Percentiles rank a stretch among this genome's conserved stretches.
Evolutionary conservation across 2,797 vertebrate genomes (phyloP).

Genomic region (Gobionotothen gibberifrons): DNA sequence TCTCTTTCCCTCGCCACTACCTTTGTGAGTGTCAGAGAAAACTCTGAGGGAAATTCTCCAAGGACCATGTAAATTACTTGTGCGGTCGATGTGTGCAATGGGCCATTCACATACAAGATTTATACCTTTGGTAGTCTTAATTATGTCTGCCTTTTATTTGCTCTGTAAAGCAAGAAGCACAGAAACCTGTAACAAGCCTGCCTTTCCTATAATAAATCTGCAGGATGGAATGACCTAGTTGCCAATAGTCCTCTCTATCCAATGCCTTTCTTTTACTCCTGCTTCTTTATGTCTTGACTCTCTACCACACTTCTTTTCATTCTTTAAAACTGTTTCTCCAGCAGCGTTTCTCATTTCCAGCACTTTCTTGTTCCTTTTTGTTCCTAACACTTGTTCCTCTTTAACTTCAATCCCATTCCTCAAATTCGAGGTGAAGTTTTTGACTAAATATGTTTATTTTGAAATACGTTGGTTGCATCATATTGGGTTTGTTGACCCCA

Average conservation of each 20-base stretch:
- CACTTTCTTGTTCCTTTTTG: background rate
- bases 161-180: constrained; percentile 81
- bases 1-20: constrained; percentile 40
- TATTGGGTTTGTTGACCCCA: constrained; percentile 12
- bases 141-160: constrained; percentile 83
- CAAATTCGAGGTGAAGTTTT: background rate
- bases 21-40: constrained; percentile 65
- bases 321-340: constrained; percentile 13
- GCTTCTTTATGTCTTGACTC: background rate
- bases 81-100: constrained; percentile 79
- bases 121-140: constrained; percentile 81
- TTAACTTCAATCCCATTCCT: constrained; percentile 6
- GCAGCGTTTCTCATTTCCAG: background rate
- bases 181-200: constrained; percentile 74
- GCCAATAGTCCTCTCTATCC: constrained; percentile 47
- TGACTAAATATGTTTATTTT: constrained; percentile 34
- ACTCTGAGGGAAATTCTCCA: constrained; percentile 70
- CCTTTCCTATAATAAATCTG: constrained; percentile 70
- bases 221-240: constrained; percentile 48
- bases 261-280: constrained; percentile 14
- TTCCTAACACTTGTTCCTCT: constrained; percentile 20
- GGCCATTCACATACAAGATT: constrained; percentile 81
- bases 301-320: background rate
- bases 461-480: constrained; percentile 36
- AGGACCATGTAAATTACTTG: constrained; percentile 80